phyloP scores from a whole-genome alignment of 2,113 vertebrate genomes.

The Melanocharis versteri region DNA sequence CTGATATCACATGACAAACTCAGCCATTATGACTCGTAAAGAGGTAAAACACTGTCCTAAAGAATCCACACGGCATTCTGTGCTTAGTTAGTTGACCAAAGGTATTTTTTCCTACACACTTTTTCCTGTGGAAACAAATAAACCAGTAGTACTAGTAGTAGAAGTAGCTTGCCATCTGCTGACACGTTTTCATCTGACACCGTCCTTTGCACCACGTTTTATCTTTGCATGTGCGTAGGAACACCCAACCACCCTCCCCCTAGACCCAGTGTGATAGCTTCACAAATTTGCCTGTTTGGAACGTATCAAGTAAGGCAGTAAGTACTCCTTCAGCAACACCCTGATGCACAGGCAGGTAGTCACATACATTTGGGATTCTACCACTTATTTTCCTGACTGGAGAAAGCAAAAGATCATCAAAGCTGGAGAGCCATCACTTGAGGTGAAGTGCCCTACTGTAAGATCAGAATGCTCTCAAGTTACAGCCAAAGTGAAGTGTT shows the following conservation, averaged over 20 bases:
- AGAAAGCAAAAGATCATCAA: background rate
- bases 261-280: background rate
- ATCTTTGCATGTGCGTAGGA: background rate
- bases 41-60: background rate
- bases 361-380: background rate
- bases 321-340: background rate
- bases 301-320: accelerated
- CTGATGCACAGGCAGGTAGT: background rate
- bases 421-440: background rate
- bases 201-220: background rate
- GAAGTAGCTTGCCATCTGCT: background rate
- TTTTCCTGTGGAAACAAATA: background rate
- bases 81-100: background rate
- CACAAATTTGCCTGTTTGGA: background rate
- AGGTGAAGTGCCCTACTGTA: background rate
- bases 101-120: background rate
- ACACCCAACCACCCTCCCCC: background rate
- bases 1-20: background rate
- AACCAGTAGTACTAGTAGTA: background rate
- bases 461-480: background rate
- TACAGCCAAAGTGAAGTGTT: background rate
- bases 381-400: background rate
- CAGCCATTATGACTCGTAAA: background rate
- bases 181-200: background rate
- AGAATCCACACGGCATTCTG: background rate